Conservation (phyloP, 2,797 vertebrate species). For the Megaceryle alcyon region DNA sequence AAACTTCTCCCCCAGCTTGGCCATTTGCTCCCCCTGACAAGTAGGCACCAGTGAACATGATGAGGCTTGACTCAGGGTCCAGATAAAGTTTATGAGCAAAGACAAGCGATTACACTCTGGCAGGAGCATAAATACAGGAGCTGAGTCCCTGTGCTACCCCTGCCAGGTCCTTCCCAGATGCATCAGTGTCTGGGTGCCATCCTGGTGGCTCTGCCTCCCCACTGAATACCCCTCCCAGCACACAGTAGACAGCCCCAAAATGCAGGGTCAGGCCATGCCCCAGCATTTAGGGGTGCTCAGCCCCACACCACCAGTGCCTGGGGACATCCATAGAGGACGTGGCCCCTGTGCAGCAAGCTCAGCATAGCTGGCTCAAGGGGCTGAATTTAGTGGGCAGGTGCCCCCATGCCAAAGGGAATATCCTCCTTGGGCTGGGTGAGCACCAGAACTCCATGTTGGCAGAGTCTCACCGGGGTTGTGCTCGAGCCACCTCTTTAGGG, state of each 20-base stretch:
- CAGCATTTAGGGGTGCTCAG: accelerated
- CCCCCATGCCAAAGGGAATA: background rate
- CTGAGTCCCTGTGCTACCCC: background rate
- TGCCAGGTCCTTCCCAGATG: background rate
- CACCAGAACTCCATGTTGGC: background rate
- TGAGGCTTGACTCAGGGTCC: background rate
- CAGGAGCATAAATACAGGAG: constrained; percentile 29
- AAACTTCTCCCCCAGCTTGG: background rate
- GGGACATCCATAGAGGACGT: background rate
- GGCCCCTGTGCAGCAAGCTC: background rate
- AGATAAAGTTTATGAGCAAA: constrained; percentile 68
- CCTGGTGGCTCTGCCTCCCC: background rate
- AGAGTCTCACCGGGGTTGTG: background rate
- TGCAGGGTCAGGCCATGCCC: accelerated
- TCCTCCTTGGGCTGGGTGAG: background rate
- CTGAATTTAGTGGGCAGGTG: background rate
- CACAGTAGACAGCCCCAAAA: background rate
- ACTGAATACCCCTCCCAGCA: background rate
- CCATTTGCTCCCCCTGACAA: background rate
- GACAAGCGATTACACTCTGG: constrained; percentile 50
- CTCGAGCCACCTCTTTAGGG: background rate
- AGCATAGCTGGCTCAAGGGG: accelerated
- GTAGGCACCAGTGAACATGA: accelerated
- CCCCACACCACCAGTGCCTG: background rate
- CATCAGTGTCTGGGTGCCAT: background rate